Percentiles rank a stretch among this genome's conserved stretches.
These are phyloP conservation scores for Phodopus roborovskii DNA, from an alignment of 2,113 vertebrate species.

Conservation along the genomic window DNA sequence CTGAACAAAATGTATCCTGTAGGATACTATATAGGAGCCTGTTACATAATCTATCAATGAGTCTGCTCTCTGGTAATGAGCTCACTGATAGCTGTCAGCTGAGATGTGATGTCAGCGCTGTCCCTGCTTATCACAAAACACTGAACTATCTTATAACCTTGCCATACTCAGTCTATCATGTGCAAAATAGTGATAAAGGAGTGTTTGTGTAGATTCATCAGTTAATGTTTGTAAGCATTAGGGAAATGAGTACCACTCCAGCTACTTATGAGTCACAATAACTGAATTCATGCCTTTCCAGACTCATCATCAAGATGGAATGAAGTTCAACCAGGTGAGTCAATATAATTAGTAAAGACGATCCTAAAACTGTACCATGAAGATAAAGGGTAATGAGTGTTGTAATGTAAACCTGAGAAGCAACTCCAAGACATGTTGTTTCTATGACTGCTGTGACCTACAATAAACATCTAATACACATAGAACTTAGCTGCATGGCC, in stretches of 20 bases:
- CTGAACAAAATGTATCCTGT: constrained; percentile 48
- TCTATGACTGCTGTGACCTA: neutral
- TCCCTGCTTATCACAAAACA: constrained; percentile 46
- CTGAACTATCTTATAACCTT: constrained; percentile 50
- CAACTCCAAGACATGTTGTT: neutral
- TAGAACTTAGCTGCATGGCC: constrained; percentile 3
- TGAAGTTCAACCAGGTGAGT: constrained; percentile 45
- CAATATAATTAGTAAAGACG: constrained; percentile 51
- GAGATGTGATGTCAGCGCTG: constrained; percentile 41
- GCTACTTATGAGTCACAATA: constrained; percentile 66
- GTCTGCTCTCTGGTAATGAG: constrained; percentile 9
- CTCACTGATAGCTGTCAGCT: constrained; percentile 44
- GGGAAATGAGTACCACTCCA: constrained; percentile 43
- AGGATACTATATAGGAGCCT: constrained; percentile 13
- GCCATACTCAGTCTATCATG: constrained; percentile 55
- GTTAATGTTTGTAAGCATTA: constrained; percentile 57
- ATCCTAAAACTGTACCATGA: constrained; percentile 21
- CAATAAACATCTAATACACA: constrained; percentile 36
- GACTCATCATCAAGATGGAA: constrained; percentile 50
- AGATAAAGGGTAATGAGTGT: neutral
- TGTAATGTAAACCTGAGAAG: constrained; percentile 6
- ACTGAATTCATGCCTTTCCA: constrained; percentile 47
- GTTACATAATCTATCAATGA: neutral
- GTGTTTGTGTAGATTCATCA: constrained; percentile 44
- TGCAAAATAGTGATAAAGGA: constrained; percentile 40